These are phyloP conservation scores for Drosophila mayaguana DNA, from an alignment of 2,888 invertebrate genomes.

Conservation along the genomic window DNA sequence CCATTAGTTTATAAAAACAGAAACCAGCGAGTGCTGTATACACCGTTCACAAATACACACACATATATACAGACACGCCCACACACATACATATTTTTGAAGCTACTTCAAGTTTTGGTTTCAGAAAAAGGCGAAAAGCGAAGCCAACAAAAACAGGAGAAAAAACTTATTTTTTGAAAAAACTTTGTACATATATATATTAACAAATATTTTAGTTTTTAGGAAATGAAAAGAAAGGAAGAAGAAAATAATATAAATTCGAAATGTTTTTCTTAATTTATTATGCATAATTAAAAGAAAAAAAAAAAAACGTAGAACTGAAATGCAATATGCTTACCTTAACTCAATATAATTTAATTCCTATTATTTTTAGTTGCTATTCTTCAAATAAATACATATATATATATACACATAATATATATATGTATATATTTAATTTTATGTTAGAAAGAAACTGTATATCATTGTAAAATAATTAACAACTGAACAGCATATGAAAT, in stretches of 20 bases:
- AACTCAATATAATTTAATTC: constrained; percentile 74
- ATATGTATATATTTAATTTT: constrained; percentile 20
- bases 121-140: constrained; percentile 20
- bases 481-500: constrained; percentile 56
- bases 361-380: constrained; percentile 71
- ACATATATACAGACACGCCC: background rate
- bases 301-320: constrained; percentile 67
- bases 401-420: constrained; percentile 3
- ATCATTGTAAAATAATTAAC: constrained; percentile 71
- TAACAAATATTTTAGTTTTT: constrained; percentile 30
- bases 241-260: constrained; percentile 34
- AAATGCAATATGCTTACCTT: constrained; percentile 81
- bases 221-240: constrained; percentile 8
- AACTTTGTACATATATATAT: constrained; percentile 43
- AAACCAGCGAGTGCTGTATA: constrained; percentile 26
- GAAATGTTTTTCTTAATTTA: constrained; percentile 69
- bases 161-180: constrained; percentile 32
- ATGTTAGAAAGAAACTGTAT: constrained; percentile 59
- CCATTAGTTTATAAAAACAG: constrained; percentile 46
- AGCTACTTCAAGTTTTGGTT: constrained; percentile 62
- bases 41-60: constrained; percentile 15
- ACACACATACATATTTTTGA: constrained; percentile 48
- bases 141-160: constrained; percentile 45
- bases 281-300: constrained; percentile 49
- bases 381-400: constrained; percentile 16